Percentiles rank a stretch among this genome's conserved stretches.
Evolutionary conservation across 2,113 vertebrate genomes (phyloP).

Genomic region (Myiopsitta monachus): DNA sequence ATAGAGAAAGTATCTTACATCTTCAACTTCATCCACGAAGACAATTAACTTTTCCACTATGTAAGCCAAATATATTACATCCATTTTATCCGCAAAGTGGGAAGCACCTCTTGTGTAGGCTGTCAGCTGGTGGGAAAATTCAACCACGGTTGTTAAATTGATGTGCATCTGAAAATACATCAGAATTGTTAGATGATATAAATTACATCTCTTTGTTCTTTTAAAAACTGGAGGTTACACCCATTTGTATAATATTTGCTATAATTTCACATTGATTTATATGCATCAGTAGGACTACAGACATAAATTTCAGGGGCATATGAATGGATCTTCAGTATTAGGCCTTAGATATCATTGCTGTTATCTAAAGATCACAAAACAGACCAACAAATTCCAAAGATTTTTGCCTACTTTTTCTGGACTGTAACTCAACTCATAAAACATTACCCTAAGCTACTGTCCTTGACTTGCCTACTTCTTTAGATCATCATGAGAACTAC

Average conservation of each 20-base stretch:
- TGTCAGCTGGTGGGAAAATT: constrained; percentile 82
- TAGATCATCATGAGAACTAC: background rate
- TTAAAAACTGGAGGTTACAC: background rate
- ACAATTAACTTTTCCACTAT: constrained; percentile 86
- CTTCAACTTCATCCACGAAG: constrained; percentile 78
- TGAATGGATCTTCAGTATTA: background rate
- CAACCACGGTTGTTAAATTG: constrained; percentile 81
- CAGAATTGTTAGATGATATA: constrained; percentile 3
- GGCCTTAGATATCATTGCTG: background rate
- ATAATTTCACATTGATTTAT: background rate
- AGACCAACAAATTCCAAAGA: background rate
- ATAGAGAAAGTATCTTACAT: constrained; percentile 74
- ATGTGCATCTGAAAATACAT: constrained; percentile 80
- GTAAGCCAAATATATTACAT: constrained; percentile 87
- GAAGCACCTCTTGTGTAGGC: constrained; percentile 83
- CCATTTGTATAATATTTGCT: background rate
- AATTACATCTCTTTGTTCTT: background rate
- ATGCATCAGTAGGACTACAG: background rate
- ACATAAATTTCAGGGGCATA: background rate
- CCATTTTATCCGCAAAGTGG: constrained; percentile 87
- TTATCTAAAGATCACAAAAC: background rate
- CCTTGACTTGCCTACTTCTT: background rate
- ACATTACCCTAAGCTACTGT: background rate
- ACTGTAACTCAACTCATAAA: background rate
- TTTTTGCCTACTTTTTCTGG: background rate